A percentile compares a stretch with the other conserved stretches of the same genome.
Evolutionary conservation across 2,797 vertebrate species (phyloP).

Genomic region (Danio choprae): DNA sequence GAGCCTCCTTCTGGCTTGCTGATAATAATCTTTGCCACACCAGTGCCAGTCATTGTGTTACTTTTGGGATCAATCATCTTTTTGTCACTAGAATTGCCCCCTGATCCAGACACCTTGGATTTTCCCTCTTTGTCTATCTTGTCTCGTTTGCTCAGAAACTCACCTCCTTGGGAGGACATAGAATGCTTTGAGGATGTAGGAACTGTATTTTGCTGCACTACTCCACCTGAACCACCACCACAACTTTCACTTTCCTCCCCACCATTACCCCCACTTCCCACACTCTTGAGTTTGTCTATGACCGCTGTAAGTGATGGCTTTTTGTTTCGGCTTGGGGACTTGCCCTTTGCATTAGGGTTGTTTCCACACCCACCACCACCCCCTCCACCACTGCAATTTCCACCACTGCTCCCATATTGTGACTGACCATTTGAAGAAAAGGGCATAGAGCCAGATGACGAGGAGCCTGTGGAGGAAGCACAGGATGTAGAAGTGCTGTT

Average conservation of each 20-base stretch:
- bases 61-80: constrained; percentile 90
- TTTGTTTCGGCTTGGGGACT: constrained; percentile 98
- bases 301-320: constrained; percentile 97
- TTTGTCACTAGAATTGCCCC: constrained; percentile 88
- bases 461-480: constrained; percentile 74
- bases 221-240: constrained; percentile 73
- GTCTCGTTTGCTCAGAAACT: constrained; percentile 91
- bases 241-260: constrained; percentile 91
- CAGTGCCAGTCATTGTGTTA: constrained; percentile 85
- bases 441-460: constrained; percentile 72
- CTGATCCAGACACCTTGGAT: constrained; percentile 89
- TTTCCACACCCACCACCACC: constrained; percentile 64
- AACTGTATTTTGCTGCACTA: constrained; percentile 75
- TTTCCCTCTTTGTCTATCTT: constrained; percentile 95
- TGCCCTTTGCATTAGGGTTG: constrained; percentile 91
- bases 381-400: constrained; percentile 58
- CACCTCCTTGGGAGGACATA: constrained; percentile 84
- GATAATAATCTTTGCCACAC: constrained; percentile 98
- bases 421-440: constrained; percentile 81
- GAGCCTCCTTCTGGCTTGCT: constrained; percentile 98
- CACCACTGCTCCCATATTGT: constrained; percentile 74
- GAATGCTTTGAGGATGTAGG: constrained; percentile 85
- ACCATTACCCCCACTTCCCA: constrained; percentile 89
- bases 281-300: constrained; percentile 98
- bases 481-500: constrained; percentile 74